These are phyloP conservation scores for Haliclona indistincta DNA, from an alignment of 37 sponge, comb jelly and placozoan species.

Conservation along the genomic window DNA sequence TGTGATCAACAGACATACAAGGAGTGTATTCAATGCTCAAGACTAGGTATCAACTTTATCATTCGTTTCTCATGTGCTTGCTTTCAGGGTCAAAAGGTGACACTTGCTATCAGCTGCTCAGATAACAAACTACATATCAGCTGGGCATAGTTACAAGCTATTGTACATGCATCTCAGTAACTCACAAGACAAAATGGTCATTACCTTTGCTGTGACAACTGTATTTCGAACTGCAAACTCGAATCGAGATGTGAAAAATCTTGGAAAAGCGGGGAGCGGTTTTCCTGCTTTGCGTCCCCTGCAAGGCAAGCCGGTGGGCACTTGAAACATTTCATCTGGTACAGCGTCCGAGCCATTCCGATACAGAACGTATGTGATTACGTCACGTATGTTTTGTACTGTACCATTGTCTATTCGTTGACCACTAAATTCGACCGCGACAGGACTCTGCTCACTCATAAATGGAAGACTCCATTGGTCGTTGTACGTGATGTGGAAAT, in stretches of 20 bases:
- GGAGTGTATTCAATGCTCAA: too few species aligned
- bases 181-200: too few species aligned
- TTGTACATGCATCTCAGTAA: too few species aligned
- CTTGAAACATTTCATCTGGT: conserved; percentile 35
- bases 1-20: too few species aligned
- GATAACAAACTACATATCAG: too few species aligned
- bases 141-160: too few species aligned
- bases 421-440: neutral
- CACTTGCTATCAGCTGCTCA: too few species aligned
- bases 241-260: conserved; percentile 18
- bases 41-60: too few species aligned
- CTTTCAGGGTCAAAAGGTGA: too few species aligned
- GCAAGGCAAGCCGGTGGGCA: conserved; percentile 58
- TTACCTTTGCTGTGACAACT: too few species aligned
- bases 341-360: conserved; percentile 38
- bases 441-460: neutral
- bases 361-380: conserved; percentile 7
- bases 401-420: neutral
- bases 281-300: conserved; percentile 27
- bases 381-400: neutral
- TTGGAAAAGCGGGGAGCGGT: conserved; percentile 34
- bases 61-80: too few species aligned
- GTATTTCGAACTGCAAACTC: conserved; percentile 4
- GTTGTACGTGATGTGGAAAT: conserved; percentile 42
- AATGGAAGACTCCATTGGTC: conserved; percentile 11